These are phyloP conservation scores for Stylophora pistillata DNA, from an alignment of 64 coral and sea anemone species.

Conservation along the genomic window DNA sequence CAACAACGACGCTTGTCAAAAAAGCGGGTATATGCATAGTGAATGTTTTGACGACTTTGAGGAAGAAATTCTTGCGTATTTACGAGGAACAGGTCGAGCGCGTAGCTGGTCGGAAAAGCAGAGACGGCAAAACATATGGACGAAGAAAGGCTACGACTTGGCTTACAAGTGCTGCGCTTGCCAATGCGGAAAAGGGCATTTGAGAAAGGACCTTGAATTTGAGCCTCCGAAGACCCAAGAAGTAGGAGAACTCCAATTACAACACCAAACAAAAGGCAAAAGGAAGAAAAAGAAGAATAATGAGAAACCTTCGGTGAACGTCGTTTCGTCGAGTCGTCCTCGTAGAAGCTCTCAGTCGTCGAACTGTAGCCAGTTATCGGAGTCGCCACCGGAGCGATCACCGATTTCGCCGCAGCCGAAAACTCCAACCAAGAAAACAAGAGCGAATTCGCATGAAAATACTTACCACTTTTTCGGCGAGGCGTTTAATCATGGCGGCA, in stretches of 20 bases:
- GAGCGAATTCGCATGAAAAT: conserved; percentile 60
- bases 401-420: conserved; percentile 79
- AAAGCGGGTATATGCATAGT: conserved; percentile 89
- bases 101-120: conserved; percentile 98
- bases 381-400: conserved; percentile 74
- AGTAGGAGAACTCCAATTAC: conserved; percentile 22
- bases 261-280: conserved; percentile 68
- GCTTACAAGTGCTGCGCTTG: conserved; percentile 97
- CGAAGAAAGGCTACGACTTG: conserved; percentile 95
- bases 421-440: conserved; percentile 94
- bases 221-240: conserved; percentile 62
- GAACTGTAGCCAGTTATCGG: conserved; percentile 72
- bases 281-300: conserved; percentile 97
- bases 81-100: conserved; percentile 88
- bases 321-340: conserved; percentile 58
- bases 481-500: conserved; percentile 7
- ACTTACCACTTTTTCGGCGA: conserved; percentile 67
- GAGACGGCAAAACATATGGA: conserved; percentile 97
- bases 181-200: conserved; percentile 86
- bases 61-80: conserved; percentile 87
- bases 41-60: conserved; percentile 98
- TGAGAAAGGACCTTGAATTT: conserved; percentile 94
- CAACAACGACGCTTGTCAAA: conserved; percentile 87
- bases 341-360: conserved; percentile 87
- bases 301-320: conserved; percentile 85